Evolutionary conservation across 2,888 invertebrate genomes (phyloP).

Genomic region (Horisme vitalbata): DNA sequence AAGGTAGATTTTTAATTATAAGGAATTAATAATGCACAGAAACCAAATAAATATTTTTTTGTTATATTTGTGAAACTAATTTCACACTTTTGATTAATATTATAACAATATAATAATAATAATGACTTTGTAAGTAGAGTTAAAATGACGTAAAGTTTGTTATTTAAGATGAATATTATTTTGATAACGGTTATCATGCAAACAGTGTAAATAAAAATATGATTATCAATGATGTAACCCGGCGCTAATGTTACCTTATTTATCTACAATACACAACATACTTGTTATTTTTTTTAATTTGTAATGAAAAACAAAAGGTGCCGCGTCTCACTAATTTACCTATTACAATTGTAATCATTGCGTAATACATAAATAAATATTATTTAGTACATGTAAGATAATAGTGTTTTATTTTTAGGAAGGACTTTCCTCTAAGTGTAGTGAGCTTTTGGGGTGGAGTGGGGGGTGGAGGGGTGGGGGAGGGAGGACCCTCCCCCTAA

Average conservation of each 20-base stretch:
- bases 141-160: neutral
- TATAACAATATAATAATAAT: too few species aligned
- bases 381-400: conserved; percentile 7
- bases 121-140: too few species aligned
- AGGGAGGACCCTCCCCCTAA: too few species aligned
- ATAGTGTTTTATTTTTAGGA: conserved; percentile 15
- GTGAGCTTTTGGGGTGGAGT: too few species aligned
- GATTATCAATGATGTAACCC: conserved; percentile 41
- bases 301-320: conserved; percentile 57
- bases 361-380: conserved; percentile 24
- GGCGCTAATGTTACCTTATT: conserved; percentile 82
- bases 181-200: conserved; percentile 3
- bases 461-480: too few species aligned
- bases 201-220: conserved; percentile 42
- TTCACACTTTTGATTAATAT: neutral
- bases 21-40: neutral
- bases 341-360: conserved; percentile 43
- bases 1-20: too few species aligned
- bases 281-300: conserved; percentile 27
- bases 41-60: neutral
- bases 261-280: conserved; percentile 40
- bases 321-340: conserved; percentile 55
- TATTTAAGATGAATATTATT: neutral
- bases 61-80: neutral
- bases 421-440: too few species aligned